Evolutionary conservation across 2,888 invertebrate species (phyloP), one percentile per base, ranked within the genome.

Genomic region (Andrena flavipes): DNA sequence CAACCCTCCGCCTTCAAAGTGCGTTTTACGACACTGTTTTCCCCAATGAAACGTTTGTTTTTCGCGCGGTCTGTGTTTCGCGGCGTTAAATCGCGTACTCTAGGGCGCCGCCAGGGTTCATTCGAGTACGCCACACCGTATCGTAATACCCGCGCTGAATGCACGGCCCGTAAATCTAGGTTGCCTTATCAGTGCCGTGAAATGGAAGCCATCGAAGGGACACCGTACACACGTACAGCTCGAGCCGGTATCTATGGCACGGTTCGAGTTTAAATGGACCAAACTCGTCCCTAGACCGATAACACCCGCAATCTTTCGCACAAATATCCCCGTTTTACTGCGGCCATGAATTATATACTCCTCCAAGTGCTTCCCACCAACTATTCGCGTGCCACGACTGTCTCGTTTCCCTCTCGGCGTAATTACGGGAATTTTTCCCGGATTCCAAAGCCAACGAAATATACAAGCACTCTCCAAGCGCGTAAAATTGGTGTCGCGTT

Each of bases 141-240:
- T 30, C 23, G 49, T 23, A 33, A 67, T 49, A 42, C 48, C 29
- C n/a, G 10, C 4, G 48, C 6, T 2, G 51, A 63, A 33, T n/a
- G 20, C 63, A 26, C 26, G 20, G 33, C 29, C 29, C 42, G 10
- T 77, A 73, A 73, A 73, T 65, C 62, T 48, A 13, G 23, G 30
- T 20, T 6, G 33, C 49, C 68, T 78, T 75, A 75, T 78, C 78
- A 68, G 33, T 5, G 8, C 54, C 13, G 13, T 33, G 54, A 33
- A 78, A 75, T 60, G 67, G 51, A 62, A 35, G 29, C 48, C 62
- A 54, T 74, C 67, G 30, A 54, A 75, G 56, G 30, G 30, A 48
- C 54, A 23, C 23, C 20, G 13, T 5, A 29, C 23, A 7, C 33
- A 26, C 33, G 60, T 16, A 62, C 7, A 23, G 29, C 13, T 13